These are phyloP conservation scores for Bimastos eiseni DNA, from an alignment of 2,888 invertebrate species.

Conservation along the genomic window DNA sequence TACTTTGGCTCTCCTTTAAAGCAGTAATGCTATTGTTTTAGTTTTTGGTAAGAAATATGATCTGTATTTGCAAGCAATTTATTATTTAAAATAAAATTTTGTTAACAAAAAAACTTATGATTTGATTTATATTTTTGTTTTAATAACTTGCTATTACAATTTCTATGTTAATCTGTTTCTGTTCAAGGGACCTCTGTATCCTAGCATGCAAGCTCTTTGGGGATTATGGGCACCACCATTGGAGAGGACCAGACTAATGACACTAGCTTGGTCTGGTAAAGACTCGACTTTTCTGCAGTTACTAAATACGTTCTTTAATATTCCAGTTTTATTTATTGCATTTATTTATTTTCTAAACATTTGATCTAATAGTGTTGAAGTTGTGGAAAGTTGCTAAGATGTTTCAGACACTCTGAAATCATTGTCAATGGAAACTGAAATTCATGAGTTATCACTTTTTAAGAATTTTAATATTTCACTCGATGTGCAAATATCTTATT, in stretches of 20 bases:
- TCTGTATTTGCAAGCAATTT: too few species aligned
- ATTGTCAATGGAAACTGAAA: background rate
- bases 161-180: background rate
- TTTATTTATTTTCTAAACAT: background rate
- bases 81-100: too few species aligned
- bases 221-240: conserved; percentile 35
- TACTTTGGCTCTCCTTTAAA: too few species aligned
- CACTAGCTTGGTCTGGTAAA: conserved; percentile 18
- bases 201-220: conserved; percentile 32
- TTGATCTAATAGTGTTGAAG: background rate
- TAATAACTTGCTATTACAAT: too few species aligned
- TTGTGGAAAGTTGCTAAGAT: background rate
- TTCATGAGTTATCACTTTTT: background rate
- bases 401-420: too few species aligned
- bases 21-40: too few species aligned
- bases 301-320: background rate
- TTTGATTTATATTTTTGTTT: too few species aligned
- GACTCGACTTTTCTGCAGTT: background rate
- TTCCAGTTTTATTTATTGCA: background rate
- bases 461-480: background rate
- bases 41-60: too few species aligned
- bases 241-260: conserved; percentile 29
- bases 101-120: too few species aligned
- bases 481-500: background rate
- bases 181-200: conserved; percentile 35